These are phyloP conservation scores for Triplophysa rosa DNA, from an alignment of 2,113 vertebrate genomes.

Conservation along the genomic window DNA sequence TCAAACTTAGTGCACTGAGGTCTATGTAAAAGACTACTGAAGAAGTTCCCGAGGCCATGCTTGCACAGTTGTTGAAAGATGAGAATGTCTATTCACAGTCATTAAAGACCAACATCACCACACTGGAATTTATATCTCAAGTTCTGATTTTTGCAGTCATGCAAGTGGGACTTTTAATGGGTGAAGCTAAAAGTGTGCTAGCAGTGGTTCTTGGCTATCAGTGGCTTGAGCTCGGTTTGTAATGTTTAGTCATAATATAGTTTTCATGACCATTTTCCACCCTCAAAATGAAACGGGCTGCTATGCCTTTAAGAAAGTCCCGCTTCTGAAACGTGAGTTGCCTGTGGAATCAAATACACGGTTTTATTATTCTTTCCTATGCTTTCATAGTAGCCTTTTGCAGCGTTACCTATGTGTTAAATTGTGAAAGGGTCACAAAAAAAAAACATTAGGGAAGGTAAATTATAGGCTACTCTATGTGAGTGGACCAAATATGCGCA, in stretches of 20 bases:
- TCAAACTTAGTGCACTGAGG: slow-evolving; percentile 23
- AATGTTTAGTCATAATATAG: neutral
- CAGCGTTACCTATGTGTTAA: no score
- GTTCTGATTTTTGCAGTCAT: slow-evolving; percentile 4
- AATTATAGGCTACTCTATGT: no score
- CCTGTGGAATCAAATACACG: no score
- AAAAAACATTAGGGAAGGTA: no score
- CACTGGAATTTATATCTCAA: slow-evolving; percentile 21
- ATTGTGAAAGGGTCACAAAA: no score
- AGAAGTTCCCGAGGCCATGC: neutral
- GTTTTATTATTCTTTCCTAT: no score
- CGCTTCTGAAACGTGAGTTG: no score
- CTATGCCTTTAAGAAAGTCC: neutral
- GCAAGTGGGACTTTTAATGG: slow-evolving; percentile 9
- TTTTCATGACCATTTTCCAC: slow-evolving; percentile 3
- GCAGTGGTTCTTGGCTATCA: neutral
- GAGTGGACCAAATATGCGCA: no score
- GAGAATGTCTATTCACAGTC: slow-evolving; percentile 15
- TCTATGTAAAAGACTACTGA: slow-evolving; percentile 18
- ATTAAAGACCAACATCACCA: neutral
- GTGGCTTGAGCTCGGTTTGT: neutral
- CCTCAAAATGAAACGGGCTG: neutral
- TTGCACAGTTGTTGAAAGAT: slow-evolving; percentile 5
- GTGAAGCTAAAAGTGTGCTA: neutral
- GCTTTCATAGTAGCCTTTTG: no score